These are phyloP conservation scores for human (Homo sapiens) DNA, from an alignment of 2,113 vertebrate species.

Conservation along the genomic window DNA sequence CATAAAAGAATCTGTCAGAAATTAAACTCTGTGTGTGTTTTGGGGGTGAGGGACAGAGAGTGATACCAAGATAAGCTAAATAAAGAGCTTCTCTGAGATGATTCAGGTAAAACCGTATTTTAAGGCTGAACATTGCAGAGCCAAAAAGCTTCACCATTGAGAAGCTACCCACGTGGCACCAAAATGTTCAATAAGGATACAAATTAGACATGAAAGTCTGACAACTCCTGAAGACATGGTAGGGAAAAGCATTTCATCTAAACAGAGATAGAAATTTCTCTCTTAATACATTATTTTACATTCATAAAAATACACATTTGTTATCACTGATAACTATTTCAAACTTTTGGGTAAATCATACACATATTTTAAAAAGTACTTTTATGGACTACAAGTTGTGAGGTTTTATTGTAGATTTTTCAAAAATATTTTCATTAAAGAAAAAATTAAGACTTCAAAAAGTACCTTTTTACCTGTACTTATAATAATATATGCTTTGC, in stretches of 20 bases:
- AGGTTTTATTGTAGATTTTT: not conserved
- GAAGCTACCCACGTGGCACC: not conserved
- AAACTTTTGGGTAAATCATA: not conserved
- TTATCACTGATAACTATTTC: not conserved
- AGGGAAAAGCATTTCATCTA: not conserved
- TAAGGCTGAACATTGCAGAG: not conserved
- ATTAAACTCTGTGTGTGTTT: not conserved
- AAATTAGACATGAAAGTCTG: not conserved
- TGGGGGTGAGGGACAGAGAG: accelerated
- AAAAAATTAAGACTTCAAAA: constrained; percentile 6
- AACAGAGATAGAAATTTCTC: not conserved
- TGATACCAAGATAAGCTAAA: not conserved
- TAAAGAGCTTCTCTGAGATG: not conserved
- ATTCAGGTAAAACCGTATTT: not conserved
- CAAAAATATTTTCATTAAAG: constrained; percentile 11
- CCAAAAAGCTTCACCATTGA: not conserved
- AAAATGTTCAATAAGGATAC: not conserved
- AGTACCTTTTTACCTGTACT: not conserved
- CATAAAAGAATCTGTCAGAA: not conserved
- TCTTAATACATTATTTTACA: not conserved
- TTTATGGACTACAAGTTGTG: not conserved
- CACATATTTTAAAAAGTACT: not conserved
- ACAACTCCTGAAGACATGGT: not conserved
- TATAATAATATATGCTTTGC: not conserved
- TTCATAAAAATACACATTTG: not conserved